These are phyloP conservation scores for Jacana jacana DNA, from an alignment of 2,113 vertebrate genomes.

Conservation along the genomic window DNA sequence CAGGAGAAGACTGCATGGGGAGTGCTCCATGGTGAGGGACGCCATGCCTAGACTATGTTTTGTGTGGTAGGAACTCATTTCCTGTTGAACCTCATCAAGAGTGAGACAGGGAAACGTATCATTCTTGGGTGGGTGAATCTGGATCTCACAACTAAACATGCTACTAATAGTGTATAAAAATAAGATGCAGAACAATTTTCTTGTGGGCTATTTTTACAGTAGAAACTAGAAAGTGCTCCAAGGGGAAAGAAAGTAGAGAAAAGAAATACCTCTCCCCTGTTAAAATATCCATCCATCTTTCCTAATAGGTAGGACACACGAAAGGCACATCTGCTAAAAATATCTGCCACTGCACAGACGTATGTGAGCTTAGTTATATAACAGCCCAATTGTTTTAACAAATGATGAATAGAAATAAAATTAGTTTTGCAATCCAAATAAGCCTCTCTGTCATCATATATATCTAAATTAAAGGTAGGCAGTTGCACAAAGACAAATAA, in stretches of 20 bases:
- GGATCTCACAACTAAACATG: background rate
- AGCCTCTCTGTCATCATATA: background rate
- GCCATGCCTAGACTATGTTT: background rate
- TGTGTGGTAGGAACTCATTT: background rate
- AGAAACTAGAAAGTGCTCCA: background rate
- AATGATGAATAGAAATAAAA: background rate
- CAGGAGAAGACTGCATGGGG: background rate
- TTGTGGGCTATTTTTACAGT: background rate
- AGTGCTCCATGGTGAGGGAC: background rate
- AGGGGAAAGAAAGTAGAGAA: background rate
- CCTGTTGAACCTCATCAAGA: background rate
- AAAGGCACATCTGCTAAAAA: background rate
- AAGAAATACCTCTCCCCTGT: background rate
- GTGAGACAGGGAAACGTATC: background rate
- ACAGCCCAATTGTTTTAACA: background rate
- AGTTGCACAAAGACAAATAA: background rate
- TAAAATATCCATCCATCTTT: background rate
- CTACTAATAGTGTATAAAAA: background rate
- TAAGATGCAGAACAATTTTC: background rate
- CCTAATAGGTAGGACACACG: background rate
- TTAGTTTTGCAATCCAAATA: background rate
- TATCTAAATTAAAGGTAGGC: background rate
- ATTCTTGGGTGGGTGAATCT: background rate
- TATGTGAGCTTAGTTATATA: background rate
- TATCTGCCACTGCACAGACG: background rate